Evolutionary conservation across 64 coral and sea anemone genomes (phyloP), one percentile per base, ranked within the genome.

Genomic region (Dendrophyllia cribrosa): DNA sequence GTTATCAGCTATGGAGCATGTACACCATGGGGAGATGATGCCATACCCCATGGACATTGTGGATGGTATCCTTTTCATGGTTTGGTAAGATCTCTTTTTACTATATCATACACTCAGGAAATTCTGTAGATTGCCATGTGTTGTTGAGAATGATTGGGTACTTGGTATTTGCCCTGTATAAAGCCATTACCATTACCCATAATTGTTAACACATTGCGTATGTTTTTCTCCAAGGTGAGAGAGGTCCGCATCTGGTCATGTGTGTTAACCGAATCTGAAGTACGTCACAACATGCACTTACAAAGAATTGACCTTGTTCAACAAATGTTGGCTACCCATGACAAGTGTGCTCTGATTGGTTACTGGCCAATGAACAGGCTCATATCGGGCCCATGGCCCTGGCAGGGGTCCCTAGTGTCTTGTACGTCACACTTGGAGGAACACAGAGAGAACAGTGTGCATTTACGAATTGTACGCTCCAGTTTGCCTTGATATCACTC

Each of bases 351-450:
- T 50, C 59, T 97, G 84, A 94, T 97, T 88, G 95, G 92, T 49
- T 97, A 97, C 70, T 97, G 95, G 95, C 95, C 95, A 44, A 83
- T 97, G 92, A 97, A 93, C 70, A 97, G 95, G 45, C 95, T 97
- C 13, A 89, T 76, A 19, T 80, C 93, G 11, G 95, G 95, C 9
- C 92, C 95, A 19, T 97, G 95, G 95, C 95, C 95, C 7, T 97
- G 95, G 95, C 88, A 97, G 70, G 95, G 92, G 1, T 97, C 92
- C 0, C 56, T 97, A 47, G 85, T 91, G 66, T 84, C 95, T 13
- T 97, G 92, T 23, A 70, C 62, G 1, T 97, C 95, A 61, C 83
- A 97, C 74, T 74, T 97, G 13, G 95, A 94, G 56, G 82, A 91
- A 76, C 74, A 82, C 52, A 46, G 74, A 79, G 82, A 97, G 15